Evolutionary conservation across 2,888 invertebrate genomes (phyloP), one percentile per base, ranked within the genome.

Genomic region (Lathronympha strigana): DNA sequence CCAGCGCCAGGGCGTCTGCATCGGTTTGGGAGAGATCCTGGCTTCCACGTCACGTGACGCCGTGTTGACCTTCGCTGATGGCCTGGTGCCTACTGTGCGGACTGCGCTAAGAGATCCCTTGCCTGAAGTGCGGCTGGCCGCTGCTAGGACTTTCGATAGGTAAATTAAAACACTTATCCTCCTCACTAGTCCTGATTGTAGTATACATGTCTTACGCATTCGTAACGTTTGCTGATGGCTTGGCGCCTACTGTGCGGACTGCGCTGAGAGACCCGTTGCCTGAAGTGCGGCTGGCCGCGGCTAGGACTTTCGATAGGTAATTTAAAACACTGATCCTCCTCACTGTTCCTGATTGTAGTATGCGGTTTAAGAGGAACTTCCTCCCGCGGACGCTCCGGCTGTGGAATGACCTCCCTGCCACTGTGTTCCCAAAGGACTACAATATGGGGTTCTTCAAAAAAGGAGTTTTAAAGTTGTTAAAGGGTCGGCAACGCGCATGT

Each of bases 11-110:
- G 99, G 99, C 71, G 99, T 99, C 8, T 99, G 99, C 86, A 98
- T 99, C 82, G 99, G 98, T 0, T 93, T 99, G 33, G 97, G 98
- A 0, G 99, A 99, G 93, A 99, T 99, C 78, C 98, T 99, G 95
- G 95, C 96, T 4, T 98, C 98, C 55, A 99, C 99, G 4, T 98
- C 97, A 66, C 95, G 95, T 75, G 99, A 99, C 79, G 97, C 98
- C 95, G 98, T 98, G 53, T 92, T 98, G 47, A 96, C 97, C 75
- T 91, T 91, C 76, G 68, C 91, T 1, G 91, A 91, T 68, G 91
- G 91, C 47, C 78, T 91, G 73, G 89, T 90, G 66, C 98, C 99
- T 2, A 99, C 98, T 0, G 98, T 99, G n/a, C 94, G 97, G 71
- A 96, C 95, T 84, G 99, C 99, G 2, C 93, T 99, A 61, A 97